Conservation (phyloP, 1,140 invertebrate genomes). For the Yoshiicerus persimilis region DNA sequence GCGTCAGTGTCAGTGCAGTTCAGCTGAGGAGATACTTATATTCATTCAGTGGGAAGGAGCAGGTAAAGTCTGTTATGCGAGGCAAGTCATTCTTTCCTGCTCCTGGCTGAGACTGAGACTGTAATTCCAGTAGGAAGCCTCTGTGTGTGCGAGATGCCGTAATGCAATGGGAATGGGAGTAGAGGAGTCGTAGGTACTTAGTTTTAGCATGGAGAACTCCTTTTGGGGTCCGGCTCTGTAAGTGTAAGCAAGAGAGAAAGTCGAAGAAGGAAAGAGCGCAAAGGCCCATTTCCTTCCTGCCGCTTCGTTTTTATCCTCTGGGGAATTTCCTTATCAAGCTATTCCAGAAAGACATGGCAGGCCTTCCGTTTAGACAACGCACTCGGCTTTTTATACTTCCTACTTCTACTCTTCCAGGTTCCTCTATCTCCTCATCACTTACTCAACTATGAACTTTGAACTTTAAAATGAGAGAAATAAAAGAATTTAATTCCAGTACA, state of each 20-base stretch:
- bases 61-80: background rate
- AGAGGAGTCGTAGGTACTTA: no score
- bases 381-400: conserved; percentile 22
- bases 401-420: background rate
- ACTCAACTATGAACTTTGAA: background rate
- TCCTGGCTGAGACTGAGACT: background rate
- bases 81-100: background rate
- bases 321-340: conserved; percentile 22
- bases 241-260: conserved; percentile 7
- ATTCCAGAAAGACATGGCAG: conserved; percentile 21
- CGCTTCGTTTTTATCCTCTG: conserved; percentile 21
- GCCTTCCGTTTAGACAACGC: conserved; percentile 17
- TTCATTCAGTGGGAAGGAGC: background rate
- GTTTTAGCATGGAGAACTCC: no score
- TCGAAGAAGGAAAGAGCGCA: conserved; percentile 19
- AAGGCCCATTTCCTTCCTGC: conserved; percentile 20
- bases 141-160: background rate
- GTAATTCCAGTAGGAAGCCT: no score
- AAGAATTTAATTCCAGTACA: conserved; percentile 15
- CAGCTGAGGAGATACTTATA: background rate
- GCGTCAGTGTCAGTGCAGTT: background rate
- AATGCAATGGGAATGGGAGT: background rate
- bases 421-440: conserved; percentile 14
- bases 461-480: conserved; percentile 23
- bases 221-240: no score